These are phyloP conservation scores for Clamator glandarius DNA, from an alignment of 2,797 vertebrate genomes.

Conservation along the genomic window DNA sequence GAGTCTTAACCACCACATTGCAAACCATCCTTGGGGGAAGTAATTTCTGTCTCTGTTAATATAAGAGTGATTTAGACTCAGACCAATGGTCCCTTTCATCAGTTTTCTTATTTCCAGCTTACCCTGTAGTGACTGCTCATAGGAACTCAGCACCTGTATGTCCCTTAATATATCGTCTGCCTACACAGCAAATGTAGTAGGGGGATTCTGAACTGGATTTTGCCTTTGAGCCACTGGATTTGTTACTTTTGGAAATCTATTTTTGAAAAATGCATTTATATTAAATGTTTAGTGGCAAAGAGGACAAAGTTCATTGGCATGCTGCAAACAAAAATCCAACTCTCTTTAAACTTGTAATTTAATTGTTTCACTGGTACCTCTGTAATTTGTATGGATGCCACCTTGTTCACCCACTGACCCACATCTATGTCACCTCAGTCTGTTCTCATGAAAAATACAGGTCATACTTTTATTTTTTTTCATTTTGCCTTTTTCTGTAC, in stretches of 20 bases:
- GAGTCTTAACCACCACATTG: background rate
- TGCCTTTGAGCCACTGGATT: background rate
- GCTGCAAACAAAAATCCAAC: fast-evolving
- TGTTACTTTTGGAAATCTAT: background rate
- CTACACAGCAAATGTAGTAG: background rate
- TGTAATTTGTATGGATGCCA: background rate
- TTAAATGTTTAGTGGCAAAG: background rate
- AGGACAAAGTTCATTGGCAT: background rate
- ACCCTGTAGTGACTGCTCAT: background rate
- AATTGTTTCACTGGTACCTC: background rate
- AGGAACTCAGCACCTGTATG: background rate
- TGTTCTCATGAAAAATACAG: background rate
- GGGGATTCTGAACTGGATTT: background rate
- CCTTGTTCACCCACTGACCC: background rate
- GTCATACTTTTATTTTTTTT: background rate
- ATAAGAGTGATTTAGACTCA: constrained; percentile 2
- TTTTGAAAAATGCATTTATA: background rate
- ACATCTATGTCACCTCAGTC: background rate
- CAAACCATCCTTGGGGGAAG: background rate
- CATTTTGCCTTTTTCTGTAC: background rate
- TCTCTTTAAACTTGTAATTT: background rate
- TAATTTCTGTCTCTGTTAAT: constrained; percentile 11
- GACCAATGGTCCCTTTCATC: background rate
- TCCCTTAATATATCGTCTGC: background rate
- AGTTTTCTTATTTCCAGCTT: constrained; percentile 6